These are phyloP conservation scores for Ethmia dodecea DNA, from an alignment of 2,888 invertebrate species.

Conservation along the genomic window DNA sequence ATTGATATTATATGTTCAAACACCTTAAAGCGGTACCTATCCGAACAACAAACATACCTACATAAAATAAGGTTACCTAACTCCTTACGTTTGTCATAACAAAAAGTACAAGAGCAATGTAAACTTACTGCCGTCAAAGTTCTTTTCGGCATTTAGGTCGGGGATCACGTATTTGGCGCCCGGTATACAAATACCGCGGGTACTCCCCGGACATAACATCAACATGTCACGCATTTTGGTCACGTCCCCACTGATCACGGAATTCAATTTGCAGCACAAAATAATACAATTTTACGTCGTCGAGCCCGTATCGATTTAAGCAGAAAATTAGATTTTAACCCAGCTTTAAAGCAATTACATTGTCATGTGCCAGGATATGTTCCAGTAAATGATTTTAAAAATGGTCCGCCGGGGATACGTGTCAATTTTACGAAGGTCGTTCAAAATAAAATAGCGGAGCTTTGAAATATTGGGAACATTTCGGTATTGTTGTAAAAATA, in stretches of 20 bases:
- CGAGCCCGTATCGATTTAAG: slow-evolving; percentile 49
- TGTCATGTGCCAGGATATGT: slow-evolving; percentile 17
- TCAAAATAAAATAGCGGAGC: background rate
- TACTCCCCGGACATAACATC: slow-evolving; percentile 2
- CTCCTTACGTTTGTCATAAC: too few relatives aligned
- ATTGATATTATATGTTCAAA: too few relatives aligned
- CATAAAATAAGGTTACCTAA: too few relatives aligned
- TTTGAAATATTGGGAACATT: background rate
- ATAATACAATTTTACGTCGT: slow-evolving; percentile 54
- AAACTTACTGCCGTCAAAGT: too few relatives aligned
- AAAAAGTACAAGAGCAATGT: too few relatives aligned
- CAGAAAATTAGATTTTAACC: slow-evolving; percentile 50
- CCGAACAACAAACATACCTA: too few relatives aligned
- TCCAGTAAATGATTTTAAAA: slow-evolving; percentile 2
- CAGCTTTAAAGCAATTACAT: slow-evolving; percentile 45
- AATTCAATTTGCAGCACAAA: slow-evolving; percentile 54
- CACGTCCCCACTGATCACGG: slow-evolving; percentile 47
- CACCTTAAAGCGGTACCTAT: too few relatives aligned
- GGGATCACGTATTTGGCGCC: background rate
- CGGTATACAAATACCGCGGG: slow-evolving; percentile 1
- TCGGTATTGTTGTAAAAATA: background rate
- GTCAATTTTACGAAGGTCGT: slow-evolving; percentile 3
- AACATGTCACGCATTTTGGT: slow-evolving; percentile 19
- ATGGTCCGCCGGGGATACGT: background rate
- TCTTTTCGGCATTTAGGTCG: too few relatives aligned